These are phyloP conservation scores for Ladona fulva DNA, from an alignment of 1,140 invertebrate genomes.

Conservation along the genomic window DNA sequence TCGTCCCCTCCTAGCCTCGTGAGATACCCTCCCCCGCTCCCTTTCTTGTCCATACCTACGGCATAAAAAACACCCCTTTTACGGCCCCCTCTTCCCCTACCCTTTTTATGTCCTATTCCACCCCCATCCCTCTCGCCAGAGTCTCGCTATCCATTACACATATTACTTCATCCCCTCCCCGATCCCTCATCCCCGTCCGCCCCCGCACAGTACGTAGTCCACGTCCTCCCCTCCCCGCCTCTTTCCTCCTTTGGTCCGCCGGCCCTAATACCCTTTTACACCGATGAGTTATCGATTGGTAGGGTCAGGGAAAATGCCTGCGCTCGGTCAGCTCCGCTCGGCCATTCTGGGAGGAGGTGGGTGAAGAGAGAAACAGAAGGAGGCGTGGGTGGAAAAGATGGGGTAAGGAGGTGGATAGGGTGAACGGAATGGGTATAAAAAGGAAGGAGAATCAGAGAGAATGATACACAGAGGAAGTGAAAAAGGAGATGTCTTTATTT, in stretches of 20 bases:
- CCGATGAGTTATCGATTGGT: constrained; percentile 1
- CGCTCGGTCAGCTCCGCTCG: neutral
- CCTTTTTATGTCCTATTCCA: neutral
- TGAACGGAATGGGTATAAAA: neutral
- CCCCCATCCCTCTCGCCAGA: neutral
- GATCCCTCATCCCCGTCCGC: neutral
- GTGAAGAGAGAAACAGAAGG: neutral
- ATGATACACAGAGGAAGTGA: neutral
- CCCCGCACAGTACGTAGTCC: neutral
- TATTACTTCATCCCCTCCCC: neutral
- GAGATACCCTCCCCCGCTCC: neutral
- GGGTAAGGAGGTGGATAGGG: neutral
- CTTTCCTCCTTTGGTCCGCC: neutral
- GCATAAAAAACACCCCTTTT: neutral
- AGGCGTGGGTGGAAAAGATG: neutral
- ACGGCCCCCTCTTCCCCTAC: neutral
- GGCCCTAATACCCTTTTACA: constrained; percentile 4
- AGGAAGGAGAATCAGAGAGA: neutral
- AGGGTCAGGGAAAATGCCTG: neutral
- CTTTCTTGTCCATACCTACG: neutral
- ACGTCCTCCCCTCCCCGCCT: neutral
- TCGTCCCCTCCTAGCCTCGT: neutral
- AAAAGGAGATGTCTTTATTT: neutral
- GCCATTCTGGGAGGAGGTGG: neutral
- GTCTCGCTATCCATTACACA: neutral